phyloP scores from a whole-genome alignment of 2,113 vertebrate genomes.

The Pollimyrus isidori region DNA sequence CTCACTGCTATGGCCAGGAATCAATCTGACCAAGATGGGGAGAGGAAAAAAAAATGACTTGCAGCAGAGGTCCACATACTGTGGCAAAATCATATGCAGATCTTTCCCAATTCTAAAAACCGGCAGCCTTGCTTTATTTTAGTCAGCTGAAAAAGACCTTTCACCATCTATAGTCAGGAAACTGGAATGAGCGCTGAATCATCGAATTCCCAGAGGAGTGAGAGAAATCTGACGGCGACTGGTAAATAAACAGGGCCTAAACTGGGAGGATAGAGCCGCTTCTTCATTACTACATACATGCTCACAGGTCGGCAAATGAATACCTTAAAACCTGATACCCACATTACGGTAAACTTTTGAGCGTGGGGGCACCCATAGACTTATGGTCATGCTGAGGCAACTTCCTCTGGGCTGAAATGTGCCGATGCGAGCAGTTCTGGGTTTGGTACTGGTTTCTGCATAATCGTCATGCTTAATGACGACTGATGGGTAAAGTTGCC shows the following conservation, averaged over 20 bases:
- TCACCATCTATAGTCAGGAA: not conserved
- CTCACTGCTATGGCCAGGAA: constrained; percentile 45
- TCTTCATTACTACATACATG: constrained; percentile 18
- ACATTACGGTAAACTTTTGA: not conserved
- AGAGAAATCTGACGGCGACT: not conserved
- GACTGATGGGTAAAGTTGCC: not conserved
- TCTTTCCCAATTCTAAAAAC: not conserved
- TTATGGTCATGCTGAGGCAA: not conserved
- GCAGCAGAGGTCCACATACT: not conserved
- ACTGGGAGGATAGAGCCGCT: not conserved
- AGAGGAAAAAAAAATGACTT: not conserved
- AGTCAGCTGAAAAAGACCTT: constrained; percentile 3
- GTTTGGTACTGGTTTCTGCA: not conserved
- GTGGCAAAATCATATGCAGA: not conserved
- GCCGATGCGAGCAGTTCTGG: constrained; percentile 12
- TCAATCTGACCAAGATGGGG: constrained; percentile 37
- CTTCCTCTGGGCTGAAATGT: not conserved
- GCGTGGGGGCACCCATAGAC: not conserved
- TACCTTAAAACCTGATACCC: constrained; percentile 1
- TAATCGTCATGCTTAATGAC: not conserved
- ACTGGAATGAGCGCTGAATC: not conserved
- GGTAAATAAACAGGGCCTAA: not conserved
- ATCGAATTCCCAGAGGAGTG: not conserved
- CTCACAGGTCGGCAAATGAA: constrained; percentile 10
- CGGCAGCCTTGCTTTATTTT: constrained; percentile 15